Conservation (phyloP, 2,888 invertebrate species). For the Tachina fera region DNA sequence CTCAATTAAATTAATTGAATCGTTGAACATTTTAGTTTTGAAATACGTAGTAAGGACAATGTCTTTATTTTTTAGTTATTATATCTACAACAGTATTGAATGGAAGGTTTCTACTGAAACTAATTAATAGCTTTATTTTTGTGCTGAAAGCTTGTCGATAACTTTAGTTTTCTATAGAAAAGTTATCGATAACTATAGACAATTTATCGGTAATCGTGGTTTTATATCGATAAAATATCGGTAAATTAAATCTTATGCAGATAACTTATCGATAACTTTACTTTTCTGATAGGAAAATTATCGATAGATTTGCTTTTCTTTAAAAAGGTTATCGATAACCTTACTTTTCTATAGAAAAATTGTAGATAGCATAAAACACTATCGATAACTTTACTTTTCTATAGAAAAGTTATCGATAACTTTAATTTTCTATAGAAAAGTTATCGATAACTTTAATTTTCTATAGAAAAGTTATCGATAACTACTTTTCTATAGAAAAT, state of each 20-base stretch:
- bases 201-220: too few relatives aligned
- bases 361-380: not conserved
- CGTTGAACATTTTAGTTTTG: not conserved
- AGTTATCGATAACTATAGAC: too few relatives aligned
- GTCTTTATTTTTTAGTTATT: too few relatives aligned
- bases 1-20: not conserved
- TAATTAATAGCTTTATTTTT: too few relatives aligned
- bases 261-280: not conserved
- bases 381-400: too few relatives aligned
- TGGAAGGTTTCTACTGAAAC: too few relatives aligned
- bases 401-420: not conserved
- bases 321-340: not conserved
- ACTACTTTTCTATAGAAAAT: not conserved
- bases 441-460: not conserved
- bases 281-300: conserved; percentile 5
- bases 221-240: too few relatives aligned
- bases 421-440: not conserved
- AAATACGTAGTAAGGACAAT: too few relatives aligned
- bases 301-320: not conserved
- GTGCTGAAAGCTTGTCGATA: too few relatives aligned
- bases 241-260: too few relatives aligned
- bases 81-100: too few relatives aligned
- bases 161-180: too few relatives aligned
- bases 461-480: not conserved
- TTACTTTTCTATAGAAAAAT: not conserved